These are phyloP conservation scores for Dascillus cervinus DNA, from an alignment of 2,888 invertebrate species.

Conservation along the genomic window DNA sequence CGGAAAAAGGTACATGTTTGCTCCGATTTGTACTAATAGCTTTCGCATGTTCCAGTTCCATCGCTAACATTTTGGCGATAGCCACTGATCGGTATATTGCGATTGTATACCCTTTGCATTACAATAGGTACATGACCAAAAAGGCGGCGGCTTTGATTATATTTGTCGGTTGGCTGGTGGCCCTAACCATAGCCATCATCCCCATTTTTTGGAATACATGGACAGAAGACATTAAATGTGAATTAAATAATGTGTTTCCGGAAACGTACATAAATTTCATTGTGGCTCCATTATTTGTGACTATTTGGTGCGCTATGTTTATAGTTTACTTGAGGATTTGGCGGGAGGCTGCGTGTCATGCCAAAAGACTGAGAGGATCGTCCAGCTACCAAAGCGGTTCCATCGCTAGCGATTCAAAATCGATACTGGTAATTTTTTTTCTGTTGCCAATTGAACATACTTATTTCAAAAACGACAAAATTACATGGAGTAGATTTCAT, in stretches of 20 bases:
- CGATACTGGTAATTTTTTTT: slow-evolving; percentile 64
- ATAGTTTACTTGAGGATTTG: slow-evolving; percentile 71
- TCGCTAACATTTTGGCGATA: slow-evolving; percentile 70
- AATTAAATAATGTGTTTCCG: slow-evolving; percentile 57
- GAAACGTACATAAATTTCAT: slow-evolving; percentile 41
- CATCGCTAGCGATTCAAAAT: slow-evolving; percentile 59
- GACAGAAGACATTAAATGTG: slow-evolving; percentile 49
- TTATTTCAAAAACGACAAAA: too few relatives aligned
- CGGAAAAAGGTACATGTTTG: slow-evolving; percentile 56
- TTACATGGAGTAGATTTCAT: too few relatives aligned
- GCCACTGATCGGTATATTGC: slow-evolving; percentile 75
- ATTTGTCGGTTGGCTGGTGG: slow-evolving; percentile 58
- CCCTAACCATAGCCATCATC: slow-evolving; percentile 58
- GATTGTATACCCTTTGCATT: slow-evolving; percentile 71
- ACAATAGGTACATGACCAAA: slow-evolving; percentile 68
- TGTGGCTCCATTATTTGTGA: slow-evolving; percentile 62
- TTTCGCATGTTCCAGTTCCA: slow-evolving; percentile 70
- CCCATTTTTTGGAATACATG: slow-evolving; percentile 76
- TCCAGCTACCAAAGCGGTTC: slow-evolving; percentile 49
- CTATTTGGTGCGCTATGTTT: slow-evolving; percentile 69
- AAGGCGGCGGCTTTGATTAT: slow-evolving; percentile 56
- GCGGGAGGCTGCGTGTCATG: slow-evolving; percentile 68
- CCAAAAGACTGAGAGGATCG: slow-evolving; percentile 56
- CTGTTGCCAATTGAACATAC: too few relatives aligned
- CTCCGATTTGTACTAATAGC: slow-evolving; percentile 66